These are phyloP conservation scores for Lutjanus argentimaculatus DNA, from an alignment of 2,797 vertebrate genomes.

Conservation along the genomic window DNA sequence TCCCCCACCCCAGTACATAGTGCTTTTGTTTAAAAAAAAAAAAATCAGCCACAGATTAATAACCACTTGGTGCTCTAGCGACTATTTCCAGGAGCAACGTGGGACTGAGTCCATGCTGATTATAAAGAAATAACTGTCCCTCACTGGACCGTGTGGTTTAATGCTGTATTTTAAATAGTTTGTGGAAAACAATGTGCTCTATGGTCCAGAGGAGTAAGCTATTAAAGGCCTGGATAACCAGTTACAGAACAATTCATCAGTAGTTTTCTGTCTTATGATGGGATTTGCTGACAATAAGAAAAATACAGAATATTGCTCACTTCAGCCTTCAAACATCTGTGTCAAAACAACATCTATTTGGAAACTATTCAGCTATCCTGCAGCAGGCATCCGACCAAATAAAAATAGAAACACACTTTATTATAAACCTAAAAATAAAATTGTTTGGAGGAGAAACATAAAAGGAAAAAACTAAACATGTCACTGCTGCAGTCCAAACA, in stretches of 20 bases:
- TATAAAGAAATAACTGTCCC: no score
- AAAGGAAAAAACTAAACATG: background rate
- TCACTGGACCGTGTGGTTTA: no score
- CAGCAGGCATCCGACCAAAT: background rate
- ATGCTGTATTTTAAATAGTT: background rate
- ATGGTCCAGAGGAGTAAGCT: no score
- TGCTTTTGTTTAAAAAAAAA: no score
- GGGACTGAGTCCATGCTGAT: no score
- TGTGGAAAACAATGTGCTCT: no score
- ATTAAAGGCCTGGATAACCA: no score
- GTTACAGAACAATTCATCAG: background rate
- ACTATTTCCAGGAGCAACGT: no score
- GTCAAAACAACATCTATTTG: background rate
- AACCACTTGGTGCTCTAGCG: no score
- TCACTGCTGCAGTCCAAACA: background rate
- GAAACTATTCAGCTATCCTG: background rate
- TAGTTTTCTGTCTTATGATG: background rate
- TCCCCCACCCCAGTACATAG: no score
- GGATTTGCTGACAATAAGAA: slow-evolving; percentile 14
- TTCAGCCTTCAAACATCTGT: background rate
- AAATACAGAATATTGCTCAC: background rate
- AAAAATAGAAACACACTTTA: background rate
- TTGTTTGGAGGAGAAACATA: background rate
- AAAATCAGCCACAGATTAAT: no score
- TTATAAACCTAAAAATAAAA: slow-evolving; percentile 17